Evolutionary conservation across 2,797 vertebrate species (phyloP).

Genomic region (Bradypodion pumilum): DNA sequence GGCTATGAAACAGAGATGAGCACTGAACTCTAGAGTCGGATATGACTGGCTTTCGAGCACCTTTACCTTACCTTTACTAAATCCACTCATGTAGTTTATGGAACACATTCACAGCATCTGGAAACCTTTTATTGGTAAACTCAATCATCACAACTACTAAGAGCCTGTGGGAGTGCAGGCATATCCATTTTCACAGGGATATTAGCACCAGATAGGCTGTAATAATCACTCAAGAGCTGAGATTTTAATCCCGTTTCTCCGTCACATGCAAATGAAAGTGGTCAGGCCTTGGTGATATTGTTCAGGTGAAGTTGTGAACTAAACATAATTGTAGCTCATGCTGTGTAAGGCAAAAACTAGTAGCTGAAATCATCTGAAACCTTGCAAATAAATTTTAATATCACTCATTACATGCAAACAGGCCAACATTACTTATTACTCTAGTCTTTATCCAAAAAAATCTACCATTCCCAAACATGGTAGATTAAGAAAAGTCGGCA

Average conservation of each 20-base stretch:
- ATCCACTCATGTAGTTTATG: neutral
- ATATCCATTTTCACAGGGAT: neutral
- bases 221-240: neutral
- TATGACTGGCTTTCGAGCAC: too few relatives aligned
- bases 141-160: conserved; percentile 15
- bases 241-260: neutral
- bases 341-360: neutral
- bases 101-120: conserved; percentile 35
- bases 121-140: conserved; percentile 13
- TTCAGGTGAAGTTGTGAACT: too few relatives aligned
- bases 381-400: neutral
- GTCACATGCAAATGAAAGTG: neutral
- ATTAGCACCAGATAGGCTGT: neutral
- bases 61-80: too few relatives aligned
- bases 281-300: too few relatives aligned
- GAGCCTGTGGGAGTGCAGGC: too few relatives aligned
- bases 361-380: neutral
- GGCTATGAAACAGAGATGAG: too few relatives aligned
- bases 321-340: neutral
- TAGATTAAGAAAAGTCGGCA: too few relatives aligned
- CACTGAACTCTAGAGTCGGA: too few relatives aligned
- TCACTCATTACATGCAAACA: neutral
- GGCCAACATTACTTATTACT: neutral
- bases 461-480: too few relatives aligned
- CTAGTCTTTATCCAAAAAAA: neutral